A percentile compares a stretch with the other conserved stretches of the same genome.
Evolutionary conservation across 2,113 vertebrate genomes (phyloP).

Genomic region (Seriola quinqueradiata): DNA sequence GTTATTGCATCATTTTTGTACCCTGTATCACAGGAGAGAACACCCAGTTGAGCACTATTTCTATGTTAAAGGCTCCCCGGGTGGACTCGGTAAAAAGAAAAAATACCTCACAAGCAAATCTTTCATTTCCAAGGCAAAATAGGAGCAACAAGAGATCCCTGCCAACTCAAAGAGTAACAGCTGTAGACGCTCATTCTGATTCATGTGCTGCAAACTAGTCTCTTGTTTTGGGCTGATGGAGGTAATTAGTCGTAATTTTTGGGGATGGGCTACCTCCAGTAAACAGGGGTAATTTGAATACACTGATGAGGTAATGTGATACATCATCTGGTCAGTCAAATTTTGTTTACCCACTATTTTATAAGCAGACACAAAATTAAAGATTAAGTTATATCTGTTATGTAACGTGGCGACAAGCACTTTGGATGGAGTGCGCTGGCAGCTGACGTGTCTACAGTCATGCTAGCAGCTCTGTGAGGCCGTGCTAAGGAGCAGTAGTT

Average conservation of each 20-base stretch:
- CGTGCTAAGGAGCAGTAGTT: neutral
- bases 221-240: slow-evolving; percentile 55
- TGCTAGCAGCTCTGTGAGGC: neutral
- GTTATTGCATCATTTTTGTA: slow-evolving; percentile 56
- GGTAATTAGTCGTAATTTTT: slow-evolving; percentile 54
- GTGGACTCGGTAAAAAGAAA: slow-evolving; percentile 48
- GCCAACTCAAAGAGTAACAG: slow-evolving; percentile 55
- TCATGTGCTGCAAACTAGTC: slow-evolving; percentile 53
- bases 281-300: slow-evolving; percentile 29
- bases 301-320: neutral
- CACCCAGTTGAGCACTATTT: slow-evolving; percentile 41
- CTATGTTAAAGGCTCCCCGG: slow-evolving; percentile 49
- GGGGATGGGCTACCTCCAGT: slow-evolving; percentile 25
- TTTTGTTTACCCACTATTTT: slow-evolving; percentile 20
- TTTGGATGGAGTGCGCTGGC: neutral
- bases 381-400: neutral
- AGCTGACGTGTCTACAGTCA: neutral
- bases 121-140: slow-evolving; percentile 65
- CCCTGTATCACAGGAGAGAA: slow-evolving; percentile 53
- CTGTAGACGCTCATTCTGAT: slow-evolving; percentile 58
- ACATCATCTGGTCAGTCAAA: slow-evolving; percentile 10
- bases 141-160: slow-evolving; percentile 47
- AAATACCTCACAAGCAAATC: slow-evolving; percentile 54
- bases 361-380: slow-evolving; percentile 20
- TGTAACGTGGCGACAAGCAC: neutral